Evolutionary conservation across 2,797 vertebrate species (phyloP), one percentile per base, ranked within the genome.

Genomic region (Enteromius radiatus): DNA sequence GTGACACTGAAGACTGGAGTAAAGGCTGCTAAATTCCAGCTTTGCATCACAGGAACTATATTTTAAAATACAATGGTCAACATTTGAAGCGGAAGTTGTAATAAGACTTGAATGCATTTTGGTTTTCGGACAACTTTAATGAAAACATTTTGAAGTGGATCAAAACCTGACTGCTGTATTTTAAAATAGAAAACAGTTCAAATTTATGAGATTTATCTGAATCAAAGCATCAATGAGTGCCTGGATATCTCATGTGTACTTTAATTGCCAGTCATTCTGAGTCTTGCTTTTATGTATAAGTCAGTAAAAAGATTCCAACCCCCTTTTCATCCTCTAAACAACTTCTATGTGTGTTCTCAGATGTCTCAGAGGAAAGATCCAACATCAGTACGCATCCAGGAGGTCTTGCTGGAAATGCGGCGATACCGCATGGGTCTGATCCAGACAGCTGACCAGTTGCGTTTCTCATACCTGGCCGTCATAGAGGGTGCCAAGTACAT

Each of bases 381-480:
- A 7, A 96, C 96, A n/a, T 97, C 97, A 0, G 97, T 99, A 77
- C 92, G 94, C 0, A 96, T 99, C 45, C 97, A 96, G 23, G 96
- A 98, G 9, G 96, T 99, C 69, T 94, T 99, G n/a, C 91, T 99
- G 78, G 97, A 99, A 80, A 99, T 99, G 98, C 91, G 98, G 17
- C 94, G 93, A 26, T 95, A 96, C 86, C 93, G 98, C 9, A 99
- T 99, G 97, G 98, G 98, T 0, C 94, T 99, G 77, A 99, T 99
- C 87, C 98, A 99, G 93, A 99, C 98, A 0, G 96, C 98, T 0
- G 98, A 99, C 86, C 98, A 99, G 89, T 96, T 99, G 31, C 96
- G 98, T 0, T 99, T 99, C 91, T 99, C 98, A 88, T 99, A 99
- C 92, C 88, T 99, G 0, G 98, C 98, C 43, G 96, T 99, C 80